Evolutionary conservation across 2,888 invertebrate genomes (phyloP).

Genomic region (Maniola hyperantus): DNA sequence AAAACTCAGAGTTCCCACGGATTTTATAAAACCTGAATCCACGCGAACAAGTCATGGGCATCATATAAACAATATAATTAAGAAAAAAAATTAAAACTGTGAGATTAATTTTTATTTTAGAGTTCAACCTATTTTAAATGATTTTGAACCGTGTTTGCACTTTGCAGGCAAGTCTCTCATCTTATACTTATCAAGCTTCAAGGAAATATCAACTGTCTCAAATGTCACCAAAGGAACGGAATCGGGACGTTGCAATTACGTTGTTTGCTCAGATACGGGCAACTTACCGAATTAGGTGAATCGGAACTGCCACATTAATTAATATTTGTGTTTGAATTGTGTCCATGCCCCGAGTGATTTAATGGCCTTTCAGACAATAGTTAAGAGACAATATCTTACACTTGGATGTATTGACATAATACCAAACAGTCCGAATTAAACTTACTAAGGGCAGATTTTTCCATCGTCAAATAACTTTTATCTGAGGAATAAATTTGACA

Average conservation of each 20-base stretch:
- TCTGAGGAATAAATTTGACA: too few species aligned
- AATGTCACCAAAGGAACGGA: slow-evolving; percentile 36
- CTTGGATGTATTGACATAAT: slow-evolving; percentile 48
- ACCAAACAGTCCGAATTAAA: background rate
- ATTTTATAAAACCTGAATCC: too few species aligned
- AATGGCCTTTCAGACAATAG: slow-evolving; percentile 21
- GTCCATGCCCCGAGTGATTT: slow-evolving; percentile 75
- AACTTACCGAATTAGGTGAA: slow-evolving; percentile 77
- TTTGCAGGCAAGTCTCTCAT: background rate
- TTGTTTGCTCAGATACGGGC: slow-evolving; percentile 76
- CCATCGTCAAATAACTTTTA: too few species aligned
- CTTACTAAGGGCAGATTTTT: too few species aligned
- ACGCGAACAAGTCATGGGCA: too few species aligned
- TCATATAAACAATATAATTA: too few species aligned
- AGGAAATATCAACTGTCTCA: slow-evolving; percentile 25
- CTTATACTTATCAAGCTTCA: background rate
- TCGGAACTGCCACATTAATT: slow-evolving; percentile 77
- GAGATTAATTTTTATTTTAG: background rate
- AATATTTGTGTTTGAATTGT: slow-evolving; percentile 80
- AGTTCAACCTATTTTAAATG: background rate
- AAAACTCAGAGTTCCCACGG: too few species aligned
- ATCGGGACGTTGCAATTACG: slow-evolving; percentile 65
- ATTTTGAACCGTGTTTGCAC: background rate
- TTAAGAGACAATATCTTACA: slow-evolving; percentile 61
- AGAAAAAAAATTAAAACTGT: too few species aligned